Conservation (phyloP, 1,140 invertebrate species). For the Microplitis demolitor region DNA sequence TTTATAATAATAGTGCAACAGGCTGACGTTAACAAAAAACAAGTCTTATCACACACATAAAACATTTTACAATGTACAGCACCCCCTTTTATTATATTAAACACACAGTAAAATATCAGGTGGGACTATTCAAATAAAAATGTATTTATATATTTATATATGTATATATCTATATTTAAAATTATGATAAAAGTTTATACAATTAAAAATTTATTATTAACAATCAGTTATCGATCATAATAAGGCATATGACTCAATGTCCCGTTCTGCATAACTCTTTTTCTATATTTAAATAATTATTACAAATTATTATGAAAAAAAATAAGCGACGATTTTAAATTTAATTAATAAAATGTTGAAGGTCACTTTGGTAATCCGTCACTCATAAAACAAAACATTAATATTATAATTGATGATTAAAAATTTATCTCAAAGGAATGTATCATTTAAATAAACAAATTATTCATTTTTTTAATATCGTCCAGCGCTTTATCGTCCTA, state of each 20-base stretch:
- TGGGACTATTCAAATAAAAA: slow-evolving; percentile 17
- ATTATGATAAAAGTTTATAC: too few species aligned
- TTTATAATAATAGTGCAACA: slow-evolving; percentile 42
- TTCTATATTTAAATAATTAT: not conserved
- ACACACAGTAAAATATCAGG: slow-evolving; percentile 10
- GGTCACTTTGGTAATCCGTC: not conserved
- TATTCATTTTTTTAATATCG: slow-evolving; percentile 11
- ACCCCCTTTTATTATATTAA: slow-evolving; percentile 25
- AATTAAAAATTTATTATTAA: not conserved
- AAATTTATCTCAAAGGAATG: not conserved
- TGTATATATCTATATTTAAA: not conserved
- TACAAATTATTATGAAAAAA: not conserved
- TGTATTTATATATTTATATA: not conserved
- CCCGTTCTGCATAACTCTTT: not conserved
- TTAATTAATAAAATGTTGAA: not conserved
- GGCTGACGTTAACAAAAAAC: slow-evolving; percentile 42
- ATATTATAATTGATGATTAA: not conserved
- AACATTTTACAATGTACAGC: slow-evolving; percentile 28
- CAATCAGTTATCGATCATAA: not conserved
- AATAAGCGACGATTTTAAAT: not conserved
- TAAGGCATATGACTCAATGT: not conserved
- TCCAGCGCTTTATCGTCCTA: slow-evolving; percentile 6
- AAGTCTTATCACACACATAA: slow-evolving; percentile 44
- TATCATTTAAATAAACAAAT: slow-evolving; percentile 7
- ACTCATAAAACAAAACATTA: not conserved